Evolutionary conservation across 2,888 invertebrate species (phyloP).

Genomic region (Synergus gifuensis): DNA sequence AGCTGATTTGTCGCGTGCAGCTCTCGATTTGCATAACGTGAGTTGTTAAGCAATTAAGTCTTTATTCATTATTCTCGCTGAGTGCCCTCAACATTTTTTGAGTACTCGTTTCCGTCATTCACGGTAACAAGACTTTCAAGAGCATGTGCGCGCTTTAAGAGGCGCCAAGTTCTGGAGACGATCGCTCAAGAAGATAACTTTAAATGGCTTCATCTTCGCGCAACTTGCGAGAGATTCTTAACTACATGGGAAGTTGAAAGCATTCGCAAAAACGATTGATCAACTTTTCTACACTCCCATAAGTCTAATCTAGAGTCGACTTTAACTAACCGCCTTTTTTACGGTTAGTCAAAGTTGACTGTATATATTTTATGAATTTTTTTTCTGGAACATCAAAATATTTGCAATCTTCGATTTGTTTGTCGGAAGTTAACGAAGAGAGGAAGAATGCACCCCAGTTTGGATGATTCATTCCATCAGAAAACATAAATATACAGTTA

Average conservation of each 20-base stretch:
- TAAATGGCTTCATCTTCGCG: slow-evolving; percentile 5
- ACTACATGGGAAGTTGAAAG: not conserved
- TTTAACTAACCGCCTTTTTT: no score
- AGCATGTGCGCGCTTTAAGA: slow-evolving; percentile 18
- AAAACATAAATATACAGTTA: slow-evolving; percentile 35
- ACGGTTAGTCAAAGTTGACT: no score
- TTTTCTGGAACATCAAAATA: not conserved
- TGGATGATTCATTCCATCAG: slow-evolving; percentile 31
- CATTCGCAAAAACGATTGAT: not conserved
- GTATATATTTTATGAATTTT: not conserved
- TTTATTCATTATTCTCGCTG: slow-evolving; percentile 40
- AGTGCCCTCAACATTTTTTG: slow-evolving; percentile 33
- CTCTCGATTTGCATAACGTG: slow-evolving; percentile 47
- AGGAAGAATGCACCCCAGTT: slow-evolving; percentile 1
- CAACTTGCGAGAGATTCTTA: not conserved
- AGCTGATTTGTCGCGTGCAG: slow-evolving; percentile 47
- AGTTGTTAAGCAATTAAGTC: slow-evolving; percentile 48
- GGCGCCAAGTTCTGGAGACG: slow-evolving; percentile 19
- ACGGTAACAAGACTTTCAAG: slow-evolving; percentile 30
- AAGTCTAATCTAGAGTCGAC: not conserved
- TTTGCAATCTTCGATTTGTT: slow-evolving; percentile 14
- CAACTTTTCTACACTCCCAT: not conserved
- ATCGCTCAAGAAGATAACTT: slow-evolving; percentile 29
- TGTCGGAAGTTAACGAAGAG: slow-evolving; percentile 4
- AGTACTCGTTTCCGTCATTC: slow-evolving; percentile 33